These are phyloP conservation scores for Leptinotarsa lineolata DNA, from an alignment of 1,140 invertebrate species.

Conservation along the genomic window DNA sequence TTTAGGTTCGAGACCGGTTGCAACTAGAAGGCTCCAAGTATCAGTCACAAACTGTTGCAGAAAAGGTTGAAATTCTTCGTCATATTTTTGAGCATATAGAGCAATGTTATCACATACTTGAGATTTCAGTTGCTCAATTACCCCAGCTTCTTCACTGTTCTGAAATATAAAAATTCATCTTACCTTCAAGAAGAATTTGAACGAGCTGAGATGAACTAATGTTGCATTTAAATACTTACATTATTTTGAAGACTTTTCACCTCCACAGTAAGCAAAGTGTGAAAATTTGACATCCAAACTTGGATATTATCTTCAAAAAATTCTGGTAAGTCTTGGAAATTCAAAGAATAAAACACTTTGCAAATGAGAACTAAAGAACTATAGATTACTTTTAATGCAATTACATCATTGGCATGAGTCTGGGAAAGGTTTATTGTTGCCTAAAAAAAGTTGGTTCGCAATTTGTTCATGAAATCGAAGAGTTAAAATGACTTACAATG, in stretches of 20 bases:
- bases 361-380: slow-evolving; percentile 87
- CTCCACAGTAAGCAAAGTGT: slow-evolving; percentile 77
- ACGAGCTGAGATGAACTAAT: no score
- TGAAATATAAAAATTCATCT: not conserved
- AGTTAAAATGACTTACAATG: slow-evolving; percentile 63
- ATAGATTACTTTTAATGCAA: slow-evolving; percentile 86
- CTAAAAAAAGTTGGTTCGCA: slow-evolving; percentile 57
- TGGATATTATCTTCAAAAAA: slow-evolving; percentile 98
- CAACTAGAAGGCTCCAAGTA: slow-evolving; percentile 88
- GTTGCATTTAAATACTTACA: no score
- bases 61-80: slow-evolving; percentile 92
- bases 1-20: slow-evolving; percentile 83
- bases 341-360: slow-evolving; percentile 96
- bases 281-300: slow-evolving; percentile 91
- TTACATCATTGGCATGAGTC: slow-evolving; percentile 76
- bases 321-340: slow-evolving; percentile 96
- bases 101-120: slow-evolving; percentile 95
- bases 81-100: slow-evolving; percentile 96
- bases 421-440: slow-evolving; percentile 83
- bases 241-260: slow-evolving; percentile 72
- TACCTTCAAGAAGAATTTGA: no score
- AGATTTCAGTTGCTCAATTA: slow-evolving; percentile 89
- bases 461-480: not conserved
- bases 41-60: slow-evolving; percentile 88
- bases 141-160: slow-evolving; percentile 77